Conservation (phyloP, 1,140 invertebrate genomes). For the Ganaspis sp. region DNA sequence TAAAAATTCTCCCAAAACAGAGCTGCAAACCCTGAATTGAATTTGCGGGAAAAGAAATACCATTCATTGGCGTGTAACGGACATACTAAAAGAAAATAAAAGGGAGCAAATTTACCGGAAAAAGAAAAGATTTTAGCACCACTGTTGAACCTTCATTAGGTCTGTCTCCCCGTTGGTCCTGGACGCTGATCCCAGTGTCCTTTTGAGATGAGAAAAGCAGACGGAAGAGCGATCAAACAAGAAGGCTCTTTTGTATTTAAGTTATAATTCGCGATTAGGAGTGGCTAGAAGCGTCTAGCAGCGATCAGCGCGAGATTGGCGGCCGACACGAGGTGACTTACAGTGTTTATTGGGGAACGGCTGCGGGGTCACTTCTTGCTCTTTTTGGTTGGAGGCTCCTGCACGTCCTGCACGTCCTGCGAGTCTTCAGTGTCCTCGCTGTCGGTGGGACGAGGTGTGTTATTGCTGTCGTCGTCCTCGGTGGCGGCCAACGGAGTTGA, state of each 20-base stretch:
- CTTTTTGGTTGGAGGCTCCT: conserved; percentile 73
- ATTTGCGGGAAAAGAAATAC: no score
- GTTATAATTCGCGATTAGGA: conserved; percentile 52
- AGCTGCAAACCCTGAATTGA: not conserved
- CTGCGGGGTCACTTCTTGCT: conserved; percentile 73
- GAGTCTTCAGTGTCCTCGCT: conserved; percentile 72
- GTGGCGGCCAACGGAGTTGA: conserved; percentile 72
- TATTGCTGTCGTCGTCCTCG: conserved; percentile 71
- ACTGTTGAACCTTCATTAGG: not conserved
- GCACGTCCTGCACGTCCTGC: conserved; percentile 70
- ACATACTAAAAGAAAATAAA: no score
- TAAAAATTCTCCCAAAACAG: not conserved
- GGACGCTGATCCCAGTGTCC: not conserved
- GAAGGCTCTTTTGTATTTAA: conserved; percentile 43
- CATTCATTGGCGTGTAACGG: no score
- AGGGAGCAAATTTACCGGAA: no score
- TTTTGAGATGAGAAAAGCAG: conserved; percentile 31
- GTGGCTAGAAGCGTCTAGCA: conserved; percentile 65
- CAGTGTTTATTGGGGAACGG: conserved; percentile 49
- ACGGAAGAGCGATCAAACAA: conserved; percentile 38
- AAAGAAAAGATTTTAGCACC: not conserved
- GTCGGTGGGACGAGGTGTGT: conserved; percentile 72
- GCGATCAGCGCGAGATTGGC: conserved; percentile 67
- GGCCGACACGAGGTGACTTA: conserved; percentile 66
- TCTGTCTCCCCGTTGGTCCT: not conserved